These are phyloP conservation scores for Drosophila navojoa DNA, from an alignment of 1,140 invertebrate genomes.

Conservation along the genomic window DNA sequence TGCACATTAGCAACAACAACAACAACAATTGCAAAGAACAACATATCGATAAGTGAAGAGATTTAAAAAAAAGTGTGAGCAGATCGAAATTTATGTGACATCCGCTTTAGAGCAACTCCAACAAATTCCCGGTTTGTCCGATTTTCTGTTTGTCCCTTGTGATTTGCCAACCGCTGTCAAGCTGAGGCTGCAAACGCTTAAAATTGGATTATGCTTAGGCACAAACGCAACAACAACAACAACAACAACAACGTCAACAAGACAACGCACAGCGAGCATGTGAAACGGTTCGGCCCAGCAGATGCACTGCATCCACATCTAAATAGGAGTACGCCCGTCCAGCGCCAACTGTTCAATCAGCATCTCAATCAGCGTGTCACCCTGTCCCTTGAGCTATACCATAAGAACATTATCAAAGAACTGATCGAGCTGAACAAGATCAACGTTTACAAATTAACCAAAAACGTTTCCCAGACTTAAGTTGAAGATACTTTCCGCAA, in stretches of 20 bases:
- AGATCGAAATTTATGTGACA: constrained; percentile 7
- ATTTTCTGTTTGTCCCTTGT: neutral
- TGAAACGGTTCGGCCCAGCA: constrained; percentile 48
- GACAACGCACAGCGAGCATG: constrained; percentile 68
- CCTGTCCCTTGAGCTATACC: constrained; percentile 67
- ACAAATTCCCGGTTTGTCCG: neutral
- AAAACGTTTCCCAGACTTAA: constrained; percentile 69
- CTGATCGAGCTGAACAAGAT: constrained; percentile 39
- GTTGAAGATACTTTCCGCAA: constrained; percentile 6
- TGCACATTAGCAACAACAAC: constrained; percentile 15
- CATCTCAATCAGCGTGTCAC: constrained; percentile 67
- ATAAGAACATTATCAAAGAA: constrained; percentile 77
- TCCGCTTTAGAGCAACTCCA: neutral
- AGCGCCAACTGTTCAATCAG: constrained; percentile 57
- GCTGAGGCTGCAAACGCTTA: constrained; percentile 53
- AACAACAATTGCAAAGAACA: constrained; percentile 13
- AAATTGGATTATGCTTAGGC: constrained; percentile 81
- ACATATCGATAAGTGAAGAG: constrained; percentile 9
- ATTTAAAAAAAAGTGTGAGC: constrained; percentile 4
- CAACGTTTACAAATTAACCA: constrained; percentile 57
- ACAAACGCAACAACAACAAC: constrained; percentile 66
- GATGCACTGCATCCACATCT: constrained; percentile 47
- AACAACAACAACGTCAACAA: constrained; percentile 37
- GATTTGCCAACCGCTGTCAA: constrained; percentile 37
- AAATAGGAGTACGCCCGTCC: constrained; percentile 11